Percentiles rank a stretch among this genome's conserved stretches.
These are phyloP conservation scores for Petrocephalus zakoni DNA, from an alignment of 2,113 vertebrate genomes.

Conservation along the genomic window DNA sequence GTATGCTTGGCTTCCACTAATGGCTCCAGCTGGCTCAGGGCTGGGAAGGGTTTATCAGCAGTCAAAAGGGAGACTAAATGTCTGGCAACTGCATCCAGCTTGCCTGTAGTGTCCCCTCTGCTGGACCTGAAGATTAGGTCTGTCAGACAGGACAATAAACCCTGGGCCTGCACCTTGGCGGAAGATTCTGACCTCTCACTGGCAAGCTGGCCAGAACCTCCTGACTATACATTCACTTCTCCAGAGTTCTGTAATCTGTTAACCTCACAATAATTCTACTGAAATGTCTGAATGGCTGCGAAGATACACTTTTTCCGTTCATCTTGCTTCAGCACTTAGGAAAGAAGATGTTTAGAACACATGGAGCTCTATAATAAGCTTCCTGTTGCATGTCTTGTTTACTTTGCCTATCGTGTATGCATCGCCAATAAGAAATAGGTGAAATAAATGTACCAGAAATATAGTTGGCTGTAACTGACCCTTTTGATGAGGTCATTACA, in stretches of 20 bases:
- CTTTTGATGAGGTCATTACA: background rate
- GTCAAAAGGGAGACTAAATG: background rate
- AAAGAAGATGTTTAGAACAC: background rate
- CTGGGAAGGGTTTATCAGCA: background rate
- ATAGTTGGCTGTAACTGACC: background rate
- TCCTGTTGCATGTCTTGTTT: background rate
- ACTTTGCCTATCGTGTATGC: background rate
- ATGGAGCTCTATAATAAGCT: background rate
- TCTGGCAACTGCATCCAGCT: background rate
- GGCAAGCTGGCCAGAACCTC: background rate
- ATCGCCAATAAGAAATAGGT: background rate
- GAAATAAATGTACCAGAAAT: background rate
- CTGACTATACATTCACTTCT: background rate
- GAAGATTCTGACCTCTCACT: background rate
- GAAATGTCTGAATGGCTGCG: background rate
- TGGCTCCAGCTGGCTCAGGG: background rate
- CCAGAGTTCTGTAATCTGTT: background rate
- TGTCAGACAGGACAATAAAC: background rate
- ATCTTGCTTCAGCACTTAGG: background rate
- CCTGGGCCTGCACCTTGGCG: background rate
- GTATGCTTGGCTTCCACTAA: background rate
- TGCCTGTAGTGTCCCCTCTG: background rate
- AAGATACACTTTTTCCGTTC: background rate
- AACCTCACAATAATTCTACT: background rate
- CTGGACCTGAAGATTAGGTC: background rate